Conservation (phyloP, 1,140 invertebrate genomes). For the Nebria ingens region DNA sequence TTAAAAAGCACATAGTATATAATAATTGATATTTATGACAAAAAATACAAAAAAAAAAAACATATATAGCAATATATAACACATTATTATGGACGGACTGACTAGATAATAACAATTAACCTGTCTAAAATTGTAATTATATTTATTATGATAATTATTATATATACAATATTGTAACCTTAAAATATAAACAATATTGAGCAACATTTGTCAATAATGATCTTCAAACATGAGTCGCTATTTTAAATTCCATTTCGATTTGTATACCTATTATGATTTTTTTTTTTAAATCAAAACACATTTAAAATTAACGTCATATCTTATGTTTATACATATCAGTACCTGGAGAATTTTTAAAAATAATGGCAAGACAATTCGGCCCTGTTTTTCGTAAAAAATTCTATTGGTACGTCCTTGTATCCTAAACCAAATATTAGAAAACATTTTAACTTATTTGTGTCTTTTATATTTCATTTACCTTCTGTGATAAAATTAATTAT, state of each 20-base stretch:
- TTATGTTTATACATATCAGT: too few species aligned
- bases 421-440: not conserved
- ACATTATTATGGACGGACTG: not conserved
- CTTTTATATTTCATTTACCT: not conserved
- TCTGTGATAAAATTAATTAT: not conserved
- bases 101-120: constrained; percentile 5
- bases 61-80: not conserved
- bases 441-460: not conserved
- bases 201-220: too few species aligned
- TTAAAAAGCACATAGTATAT: constrained; percentile 5
- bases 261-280: too few species aligned
- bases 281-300: too few species aligned
- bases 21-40: not conserved
- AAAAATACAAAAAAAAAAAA: not conserved
- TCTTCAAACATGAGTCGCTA: too few species aligned
- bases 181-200: not conserved
- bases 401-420: not conserved
- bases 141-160: not conserved
- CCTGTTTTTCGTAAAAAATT: not conserved
- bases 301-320: too few species aligned
- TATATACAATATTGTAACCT: constrained; percentile 1
- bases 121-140: not conserved
- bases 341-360: too few species aligned
- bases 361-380: too few species aligned
- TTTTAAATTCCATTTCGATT: too few species aligned